Evolutionary conservation across 2,113 vertebrate species (phyloP).

Genomic region (Tetrao urogallus): DNA sequence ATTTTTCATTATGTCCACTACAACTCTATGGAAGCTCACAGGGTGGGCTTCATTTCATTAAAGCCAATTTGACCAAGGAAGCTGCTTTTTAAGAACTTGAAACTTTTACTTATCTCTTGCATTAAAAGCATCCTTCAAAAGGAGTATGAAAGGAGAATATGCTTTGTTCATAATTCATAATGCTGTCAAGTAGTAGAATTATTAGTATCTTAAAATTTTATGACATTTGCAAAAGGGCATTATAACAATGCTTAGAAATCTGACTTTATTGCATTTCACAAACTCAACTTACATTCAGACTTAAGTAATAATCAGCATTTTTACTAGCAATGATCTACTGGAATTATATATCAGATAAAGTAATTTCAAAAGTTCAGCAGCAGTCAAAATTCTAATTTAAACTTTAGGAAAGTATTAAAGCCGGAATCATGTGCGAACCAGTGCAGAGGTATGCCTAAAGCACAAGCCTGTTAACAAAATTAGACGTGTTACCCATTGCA

Average conservation of each 20-base stretch:
- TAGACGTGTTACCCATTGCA: not conserved
- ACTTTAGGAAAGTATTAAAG: constrained; percentile 52
- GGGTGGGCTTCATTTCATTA: not conserved
- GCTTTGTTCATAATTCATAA: constrained; percentile 68
- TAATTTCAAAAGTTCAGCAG: constrained; percentile 61
- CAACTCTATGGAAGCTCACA: not conserved
- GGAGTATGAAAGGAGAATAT: not conserved
- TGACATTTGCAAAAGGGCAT: constrained; percentile 61
- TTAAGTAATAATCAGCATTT: constrained; percentile 69
- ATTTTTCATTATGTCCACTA: not conserved
- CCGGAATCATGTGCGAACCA: not conserved
- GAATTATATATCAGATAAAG: constrained; percentile 62
- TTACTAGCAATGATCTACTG: constrained; percentile 40
- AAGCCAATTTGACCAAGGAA: not conserved
- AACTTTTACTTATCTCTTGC: constrained; percentile 50
- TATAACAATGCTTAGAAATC: constrained; percentile 59
- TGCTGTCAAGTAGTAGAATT: constrained; percentile 55
- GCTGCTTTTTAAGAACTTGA: not conserved
- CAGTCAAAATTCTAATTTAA: constrained; percentile 69
- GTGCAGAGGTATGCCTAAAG: constrained; percentile 8
- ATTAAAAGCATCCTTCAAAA: constrained; percentile 49
- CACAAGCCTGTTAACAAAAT: not conserved
- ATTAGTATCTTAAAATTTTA: constrained; percentile 71
- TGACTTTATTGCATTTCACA: constrained; percentile 68
- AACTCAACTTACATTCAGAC: constrained; percentile 52